A percentile compares a stretch with the other conserved stretches of the same genome.
phyloP scores from a whole-genome alignment of 1,140 invertebrate species.

The Bombus waltoni region DNA sequence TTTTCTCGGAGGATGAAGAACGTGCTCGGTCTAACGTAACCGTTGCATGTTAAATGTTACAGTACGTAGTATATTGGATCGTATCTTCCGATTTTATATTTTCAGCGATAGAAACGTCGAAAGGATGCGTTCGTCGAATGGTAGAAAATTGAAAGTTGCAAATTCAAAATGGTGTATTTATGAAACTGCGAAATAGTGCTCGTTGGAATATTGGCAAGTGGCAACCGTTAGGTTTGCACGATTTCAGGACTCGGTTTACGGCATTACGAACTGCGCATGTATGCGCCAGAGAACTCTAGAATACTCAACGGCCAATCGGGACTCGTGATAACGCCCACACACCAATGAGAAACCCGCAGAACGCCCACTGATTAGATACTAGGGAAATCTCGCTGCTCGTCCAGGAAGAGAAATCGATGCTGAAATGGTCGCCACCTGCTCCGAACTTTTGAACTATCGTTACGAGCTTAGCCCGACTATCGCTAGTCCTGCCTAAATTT shows the following conservation, averaged over 20 bases:
- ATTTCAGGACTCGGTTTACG: background rate
- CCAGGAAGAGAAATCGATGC: conserved; percentile 73
- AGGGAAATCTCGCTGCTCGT: conserved; percentile 62
- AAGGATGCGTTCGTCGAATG: background rate
- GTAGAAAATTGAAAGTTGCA: background rate
- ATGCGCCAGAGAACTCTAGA: conserved; percentile 52
- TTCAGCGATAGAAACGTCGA: background rate
- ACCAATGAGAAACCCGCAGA: conserved; percentile 76
- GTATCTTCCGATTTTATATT: background rate
- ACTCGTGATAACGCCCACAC: conserved; percentile 77
- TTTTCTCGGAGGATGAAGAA: background rate
- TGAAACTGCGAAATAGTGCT: background rate
- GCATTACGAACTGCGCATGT: conserved; percentile 49
- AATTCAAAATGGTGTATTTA: background rate
- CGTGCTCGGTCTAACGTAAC: background rate
- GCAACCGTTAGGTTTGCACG: background rate
- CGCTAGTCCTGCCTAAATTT: background rate
- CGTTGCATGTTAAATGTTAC: background rate
- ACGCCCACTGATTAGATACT: conserved; percentile 81
- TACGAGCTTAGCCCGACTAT: no score
- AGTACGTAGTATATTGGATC: background rate
- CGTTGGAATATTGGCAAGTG: background rate
- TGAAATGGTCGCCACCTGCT: conserved; percentile 56
- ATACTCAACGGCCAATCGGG: conserved; percentile 72
- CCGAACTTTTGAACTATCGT: conserved; percentile 14